These are phyloP conservation scores for Pelmatolapia mariae DNA, from an alignment of 2,113 vertebrate genomes.

Conservation along the genomic window DNA sequence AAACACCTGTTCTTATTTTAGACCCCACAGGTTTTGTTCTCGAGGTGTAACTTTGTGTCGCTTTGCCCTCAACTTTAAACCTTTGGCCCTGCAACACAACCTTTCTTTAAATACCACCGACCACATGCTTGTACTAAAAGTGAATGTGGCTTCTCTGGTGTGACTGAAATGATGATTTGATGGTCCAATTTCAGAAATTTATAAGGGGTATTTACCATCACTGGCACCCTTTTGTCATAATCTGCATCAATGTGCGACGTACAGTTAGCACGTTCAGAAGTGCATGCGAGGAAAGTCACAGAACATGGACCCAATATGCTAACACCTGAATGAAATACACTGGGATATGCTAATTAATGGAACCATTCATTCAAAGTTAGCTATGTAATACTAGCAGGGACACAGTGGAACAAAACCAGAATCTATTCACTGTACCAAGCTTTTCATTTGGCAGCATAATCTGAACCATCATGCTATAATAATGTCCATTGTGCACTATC, in stretches of 20 bases:
- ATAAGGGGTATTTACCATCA: background rate
- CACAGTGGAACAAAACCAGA: background rate
- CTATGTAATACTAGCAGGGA: background rate
- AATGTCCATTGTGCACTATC: background rate
- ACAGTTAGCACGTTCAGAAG: constrained; percentile 36
- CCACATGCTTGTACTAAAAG: constrained; percentile 23
- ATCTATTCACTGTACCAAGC: background rate
- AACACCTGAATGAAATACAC: background rate
- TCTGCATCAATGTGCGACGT: constrained; percentile 62
- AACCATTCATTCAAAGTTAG: background rate
- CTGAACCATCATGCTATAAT: background rate
- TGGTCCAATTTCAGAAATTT: background rate
- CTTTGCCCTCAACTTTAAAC: background rate
- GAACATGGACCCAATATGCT: background rate
- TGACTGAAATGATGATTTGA: background rate
- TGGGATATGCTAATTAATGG: background rate
- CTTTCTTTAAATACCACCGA: constrained; percentile 1
- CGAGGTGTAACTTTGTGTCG: background rate
- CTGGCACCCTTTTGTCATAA: constrained; percentile 59
- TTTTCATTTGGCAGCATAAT: background rate
- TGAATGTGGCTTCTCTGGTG: background rate
- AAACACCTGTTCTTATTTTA: background rate
- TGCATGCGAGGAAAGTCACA: constrained; percentile 13
- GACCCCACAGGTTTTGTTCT: background rate
- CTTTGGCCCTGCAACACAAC: background rate